Evolutionary conservation across 2,888 invertebrate species (phyloP).

Genomic region (Idaea straminata): DNA sequence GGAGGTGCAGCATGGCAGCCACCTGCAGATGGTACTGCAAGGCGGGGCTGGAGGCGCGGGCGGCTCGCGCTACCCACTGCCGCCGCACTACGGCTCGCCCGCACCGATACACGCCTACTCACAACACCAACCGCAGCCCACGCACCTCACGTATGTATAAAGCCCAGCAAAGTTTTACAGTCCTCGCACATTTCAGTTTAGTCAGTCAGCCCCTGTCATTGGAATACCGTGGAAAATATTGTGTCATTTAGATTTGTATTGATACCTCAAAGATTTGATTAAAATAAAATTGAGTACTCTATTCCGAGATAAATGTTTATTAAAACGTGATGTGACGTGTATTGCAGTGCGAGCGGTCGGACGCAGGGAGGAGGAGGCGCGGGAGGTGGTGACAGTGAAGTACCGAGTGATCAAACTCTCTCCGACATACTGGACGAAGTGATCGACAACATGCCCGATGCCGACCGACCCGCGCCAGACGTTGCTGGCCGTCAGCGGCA

Average conservation of each 20-base stretch:
- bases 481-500: constrained; percentile 44
- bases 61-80: constrained; percentile 44
- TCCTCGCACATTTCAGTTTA: too few species aligned
- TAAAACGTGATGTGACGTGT: constrained; percentile 3
- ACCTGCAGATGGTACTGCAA: constrained; percentile 75
- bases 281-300: too few species aligned
- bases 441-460: constrained; percentile 88
- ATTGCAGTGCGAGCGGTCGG: constrained; percentile 46
- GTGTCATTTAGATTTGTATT: background rate
- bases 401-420: constrained; percentile 84
- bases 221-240: background rate
- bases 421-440: constrained; percentile 93
- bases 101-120: constrained; percentile 51
- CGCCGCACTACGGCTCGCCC: constrained; percentile 61
- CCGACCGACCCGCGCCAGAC: constrained; percentile 59
- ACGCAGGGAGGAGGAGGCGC: constrained; percentile 47
- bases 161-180: background rate
- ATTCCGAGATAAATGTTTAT: background rate
- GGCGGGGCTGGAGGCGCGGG: constrained; percentile 51
- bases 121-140: constrained; percentile 48
- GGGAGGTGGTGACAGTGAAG: constrained; percentile 59
- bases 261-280: too few species aligned
- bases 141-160: constrained; percentile 46
- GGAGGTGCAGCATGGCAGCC: constrained; percentile 46
- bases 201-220: background rate